phyloP scores from a whole-genome alignment of 2,888 invertebrate species.

The Megalurothrips usitatus region DNA sequence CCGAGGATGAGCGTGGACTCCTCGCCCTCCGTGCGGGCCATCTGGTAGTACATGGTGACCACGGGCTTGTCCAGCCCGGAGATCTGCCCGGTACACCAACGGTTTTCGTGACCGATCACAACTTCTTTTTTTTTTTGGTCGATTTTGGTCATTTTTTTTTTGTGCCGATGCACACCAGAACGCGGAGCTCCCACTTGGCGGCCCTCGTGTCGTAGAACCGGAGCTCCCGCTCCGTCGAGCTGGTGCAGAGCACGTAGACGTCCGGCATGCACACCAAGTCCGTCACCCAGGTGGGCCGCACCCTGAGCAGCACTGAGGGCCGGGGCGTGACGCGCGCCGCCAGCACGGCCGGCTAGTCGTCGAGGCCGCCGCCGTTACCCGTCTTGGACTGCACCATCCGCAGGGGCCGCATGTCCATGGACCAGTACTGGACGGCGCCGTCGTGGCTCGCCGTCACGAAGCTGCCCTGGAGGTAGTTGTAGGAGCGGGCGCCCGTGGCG shows the following conservation, averaged over 20 bases:
- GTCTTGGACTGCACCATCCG: slow-evolving; percentile 55
- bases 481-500: slow-evolving; percentile 48
- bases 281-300: slow-evolving; percentile 61
- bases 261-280: slow-evolving; percentile 71
- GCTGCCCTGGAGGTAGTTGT: slow-evolving; percentile 59
- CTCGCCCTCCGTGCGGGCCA: slow-evolving; percentile 53
- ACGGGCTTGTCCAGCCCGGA: slow-evolving; percentile 35
- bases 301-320: neutral
- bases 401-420: slow-evolving; percentile 61
- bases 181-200: slow-evolving; percentile 65
- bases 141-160: too few relatives aligned
- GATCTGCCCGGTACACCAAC: too few relatives aligned
- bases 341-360: neutral
- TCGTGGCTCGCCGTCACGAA: slow-evolving; percentile 73
- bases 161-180: slow-evolving; percentile 49
- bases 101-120: too few relatives aligned
- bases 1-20: slow-evolving; percentile 65
- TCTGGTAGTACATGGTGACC: slow-evolving; percentile 55
- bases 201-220: slow-evolving; percentile 76
- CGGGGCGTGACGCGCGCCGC: too few relatives aligned
- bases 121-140: too few relatives aligned
- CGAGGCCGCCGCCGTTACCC: neutral
- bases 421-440: slow-evolving; percentile 74
- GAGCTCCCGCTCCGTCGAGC: slow-evolving; percentile 71
- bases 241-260: slow-evolving; percentile 69